Conservation (phyloP, 2,797 vertebrate genomes). For the Clarias platycephalus region DNA sequence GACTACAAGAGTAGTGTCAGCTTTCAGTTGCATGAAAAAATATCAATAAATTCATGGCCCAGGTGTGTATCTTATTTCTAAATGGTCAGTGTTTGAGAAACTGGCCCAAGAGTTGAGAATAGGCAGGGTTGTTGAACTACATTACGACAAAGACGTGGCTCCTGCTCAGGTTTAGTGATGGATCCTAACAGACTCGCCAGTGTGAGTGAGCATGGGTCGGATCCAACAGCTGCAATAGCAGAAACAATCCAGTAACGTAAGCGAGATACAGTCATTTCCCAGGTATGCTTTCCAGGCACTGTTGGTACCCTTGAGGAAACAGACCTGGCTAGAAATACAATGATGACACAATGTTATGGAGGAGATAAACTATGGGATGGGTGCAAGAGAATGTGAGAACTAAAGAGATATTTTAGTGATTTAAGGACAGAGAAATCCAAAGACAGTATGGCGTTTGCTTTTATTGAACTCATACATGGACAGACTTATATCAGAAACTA, state of each 20-base stretch:
- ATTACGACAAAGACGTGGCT: neutral
- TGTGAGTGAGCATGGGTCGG: neutral
- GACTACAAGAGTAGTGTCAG: too few relatives aligned
- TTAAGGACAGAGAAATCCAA: neutral
- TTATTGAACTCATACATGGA: neutral
- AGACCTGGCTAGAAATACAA: neutral
- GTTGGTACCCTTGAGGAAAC: neutral
- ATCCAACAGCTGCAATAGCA: constrained; percentile 5
- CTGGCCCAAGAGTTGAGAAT: too few relatives aligned
- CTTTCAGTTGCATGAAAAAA: neutral
- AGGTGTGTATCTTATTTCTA: neutral
- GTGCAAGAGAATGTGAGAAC: neutral
- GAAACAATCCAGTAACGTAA: neutral
- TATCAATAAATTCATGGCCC: neutral
- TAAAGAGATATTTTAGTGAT: neutral
- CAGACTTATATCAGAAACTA: neutral
- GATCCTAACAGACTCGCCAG: neutral
- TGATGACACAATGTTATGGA: neutral
- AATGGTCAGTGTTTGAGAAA: neutral
- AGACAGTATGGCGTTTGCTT: neutral
- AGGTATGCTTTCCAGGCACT: constrained; percentile 2
- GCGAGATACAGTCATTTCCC: constrained; percentile 4
- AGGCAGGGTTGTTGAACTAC: too few relatives aligned
- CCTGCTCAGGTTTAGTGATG: neutral
- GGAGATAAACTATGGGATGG: neutral